A percentile compares a stretch with the other conserved stretches of the same genome.
Evolutionary conservation across 1,140 invertebrate genomes (phyloP).

Genomic region (Zaprionus kolodkinae): DNA sequence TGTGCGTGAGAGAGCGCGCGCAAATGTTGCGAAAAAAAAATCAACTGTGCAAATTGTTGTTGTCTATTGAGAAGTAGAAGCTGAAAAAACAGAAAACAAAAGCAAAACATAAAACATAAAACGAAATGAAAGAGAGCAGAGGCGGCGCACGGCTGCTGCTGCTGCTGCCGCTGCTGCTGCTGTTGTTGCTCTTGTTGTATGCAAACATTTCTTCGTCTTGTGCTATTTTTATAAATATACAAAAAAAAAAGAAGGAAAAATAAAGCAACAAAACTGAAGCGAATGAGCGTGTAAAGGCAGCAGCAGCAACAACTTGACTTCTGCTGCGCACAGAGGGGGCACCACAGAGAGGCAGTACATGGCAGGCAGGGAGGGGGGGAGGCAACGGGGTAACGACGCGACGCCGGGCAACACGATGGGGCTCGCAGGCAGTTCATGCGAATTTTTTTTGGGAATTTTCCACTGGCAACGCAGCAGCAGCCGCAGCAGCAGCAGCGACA

Average conservation of each 20-base stretch:
- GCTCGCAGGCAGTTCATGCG: slow-evolving; percentile 72
- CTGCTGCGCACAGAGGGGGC: slow-evolving; percentile 23
- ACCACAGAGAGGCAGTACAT: background rate
- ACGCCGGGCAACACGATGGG: slow-evolving; percentile 54
- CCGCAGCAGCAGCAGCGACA: background rate
- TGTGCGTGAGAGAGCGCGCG: background rate
- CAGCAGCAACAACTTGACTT: slow-evolving; percentile 55
- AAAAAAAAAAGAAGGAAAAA: slow-evolving; percentile 22
- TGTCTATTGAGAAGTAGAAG: slow-evolving; percentile 31
- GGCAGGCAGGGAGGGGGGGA: background rate
- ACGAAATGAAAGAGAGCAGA: slow-evolving; percentile 53
- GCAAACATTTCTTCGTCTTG: slow-evolving; percentile 80
- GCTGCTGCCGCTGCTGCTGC: slow-evolving; percentile 4
- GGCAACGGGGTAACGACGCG: slow-evolving; percentile 9
- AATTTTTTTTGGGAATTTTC: slow-evolving; percentile 82
- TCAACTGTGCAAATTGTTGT: slow-evolving; percentile 19
- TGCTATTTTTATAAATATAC: slow-evolving; percentile 72
- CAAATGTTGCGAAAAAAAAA: slow-evolving; percentile 5
- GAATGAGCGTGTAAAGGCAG: slow-evolving; percentile 51
- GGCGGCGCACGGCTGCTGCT: slow-evolving; percentile 18
- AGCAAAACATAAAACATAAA: slow-evolving; percentile 23
- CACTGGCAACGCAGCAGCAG: slow-evolving; percentile 65
- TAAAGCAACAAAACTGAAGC: slow-evolving; percentile 44
- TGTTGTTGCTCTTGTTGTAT: slow-evolving; percentile 45
- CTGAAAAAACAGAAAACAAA: slow-evolving; percentile 52